Evolutionary conservation across 2,888 invertebrate species (phyloP).

Genomic region (Papilio gigon): DNA sequence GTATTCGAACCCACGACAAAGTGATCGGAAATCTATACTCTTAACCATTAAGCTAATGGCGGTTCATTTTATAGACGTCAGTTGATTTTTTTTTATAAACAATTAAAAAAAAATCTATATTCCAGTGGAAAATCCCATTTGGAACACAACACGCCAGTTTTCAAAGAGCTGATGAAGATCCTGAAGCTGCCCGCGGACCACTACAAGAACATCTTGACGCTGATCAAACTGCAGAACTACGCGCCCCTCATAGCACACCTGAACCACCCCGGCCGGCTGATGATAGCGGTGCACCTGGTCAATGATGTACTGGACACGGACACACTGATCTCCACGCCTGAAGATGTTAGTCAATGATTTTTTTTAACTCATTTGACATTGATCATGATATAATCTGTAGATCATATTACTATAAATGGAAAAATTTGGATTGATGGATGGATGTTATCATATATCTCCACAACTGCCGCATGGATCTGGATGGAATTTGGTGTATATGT

Average conservation of each 20-base stretch:
- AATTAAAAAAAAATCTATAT: conserved; percentile 42
- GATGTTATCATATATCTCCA: too few species aligned
- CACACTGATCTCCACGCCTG: conserved; percentile 92
- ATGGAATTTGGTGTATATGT: too few species aligned
- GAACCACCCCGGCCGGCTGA: conserved; percentile 93
- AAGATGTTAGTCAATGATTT: conserved; percentile 85
- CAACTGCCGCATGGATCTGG: too few species aligned
- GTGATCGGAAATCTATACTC: too few species aligned
- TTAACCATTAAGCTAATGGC: too few species aligned
- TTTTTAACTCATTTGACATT: too few species aligned
- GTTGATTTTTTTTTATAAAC: conserved; percentile 35
- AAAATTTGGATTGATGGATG: too few species aligned
- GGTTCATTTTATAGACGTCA: too few species aligned
- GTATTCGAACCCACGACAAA: too few species aligned
- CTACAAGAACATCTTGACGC: conserved; percentile 94
- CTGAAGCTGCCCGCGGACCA: conserved; percentile 97
- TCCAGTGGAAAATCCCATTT: conserved; percentile 81
- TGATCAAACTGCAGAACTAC: conserved; percentile 94
- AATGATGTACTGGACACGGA: conserved; percentile 95
- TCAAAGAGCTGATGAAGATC: conserved; percentile 95
- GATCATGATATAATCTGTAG: too few species aligned
- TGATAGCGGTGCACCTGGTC: conserved; percentile 93
- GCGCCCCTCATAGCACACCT: conserved; percentile 91
- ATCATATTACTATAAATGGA: too few species aligned
- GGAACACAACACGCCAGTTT: conserved; percentile 91